Evolutionary conservation across 2,797 vertebrate genomes (phyloP).

Genomic region (Muscicapa striata): DNA sequence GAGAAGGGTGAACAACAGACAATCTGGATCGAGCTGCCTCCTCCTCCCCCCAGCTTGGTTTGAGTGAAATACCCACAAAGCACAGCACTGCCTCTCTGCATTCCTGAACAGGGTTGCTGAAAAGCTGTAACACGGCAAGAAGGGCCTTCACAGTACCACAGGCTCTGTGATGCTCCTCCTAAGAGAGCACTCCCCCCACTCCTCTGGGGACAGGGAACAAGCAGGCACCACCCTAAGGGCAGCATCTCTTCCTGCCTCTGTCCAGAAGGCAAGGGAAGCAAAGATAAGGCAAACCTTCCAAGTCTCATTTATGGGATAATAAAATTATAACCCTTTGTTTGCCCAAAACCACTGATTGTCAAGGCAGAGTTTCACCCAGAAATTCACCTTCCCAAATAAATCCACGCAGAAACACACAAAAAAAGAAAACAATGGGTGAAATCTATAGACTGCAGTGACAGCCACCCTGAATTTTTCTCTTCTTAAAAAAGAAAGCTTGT

Average conservation of each 20-base stretch:
- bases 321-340: neutral
- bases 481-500: constrained; percentile 25
- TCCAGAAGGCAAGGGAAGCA: neutral
- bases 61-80: neutral
- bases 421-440: neutral
- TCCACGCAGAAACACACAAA: neutral
- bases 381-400: constrained; percentile 8
- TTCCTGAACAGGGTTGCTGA: neutral
- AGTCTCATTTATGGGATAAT: neutral
- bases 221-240: neutral
- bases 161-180: neutral
- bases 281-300: neutral
- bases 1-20: neutral
- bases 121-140: neutral
- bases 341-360: neutral
- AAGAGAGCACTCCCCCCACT: rapidly evolving
- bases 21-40: neutral
- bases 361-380: neutral
- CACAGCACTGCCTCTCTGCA: rapidly evolving
- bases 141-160: rapidly evolving
- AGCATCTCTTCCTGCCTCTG: neutral
- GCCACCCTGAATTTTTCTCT: neutral
- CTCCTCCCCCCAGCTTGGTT: neutral
- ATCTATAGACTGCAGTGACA: neutral
- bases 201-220: neutral